Evolutionary conservation across 1,140 invertebrate species (phyloP).

Genomic region (Pseudomyrmex cubaensis): DNA sequence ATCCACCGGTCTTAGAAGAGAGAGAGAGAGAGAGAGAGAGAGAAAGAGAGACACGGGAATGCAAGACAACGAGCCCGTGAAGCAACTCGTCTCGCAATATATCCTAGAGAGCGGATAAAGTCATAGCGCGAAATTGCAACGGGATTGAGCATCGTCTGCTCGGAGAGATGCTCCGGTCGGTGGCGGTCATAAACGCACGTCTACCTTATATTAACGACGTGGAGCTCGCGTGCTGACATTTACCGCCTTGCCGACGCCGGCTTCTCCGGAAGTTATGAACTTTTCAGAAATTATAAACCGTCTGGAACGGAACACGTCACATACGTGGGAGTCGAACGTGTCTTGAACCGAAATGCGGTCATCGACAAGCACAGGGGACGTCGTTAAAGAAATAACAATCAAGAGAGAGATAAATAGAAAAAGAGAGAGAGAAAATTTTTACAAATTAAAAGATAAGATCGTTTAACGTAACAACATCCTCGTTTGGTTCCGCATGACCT

Average conservation of each 20-base stretch:
- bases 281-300: constrained; percentile 66
- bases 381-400: constrained; percentile 6
- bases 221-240: constrained; percentile 60
- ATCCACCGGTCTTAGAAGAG: too few relatives aligned
- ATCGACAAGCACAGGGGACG: background rate
- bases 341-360: constrained; percentile 12
- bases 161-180: background rate
- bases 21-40: too few relatives aligned
- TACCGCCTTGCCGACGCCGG: constrained; percentile 58
- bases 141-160: constrained; percentile 27
- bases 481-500: too few relatives aligned
- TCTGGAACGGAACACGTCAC: background rate
- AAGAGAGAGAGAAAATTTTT: background rate
- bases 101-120: constrained; percentile 30
- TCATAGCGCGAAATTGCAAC: constrained; percentile 40
- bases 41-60: background rate
- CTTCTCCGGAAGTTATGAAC: constrained; percentile 65
- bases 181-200: constrained; percentile 62
- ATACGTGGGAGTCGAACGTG: background rate
- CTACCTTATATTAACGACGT: constrained; percentile 63
- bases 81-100: constrained; percentile 4
- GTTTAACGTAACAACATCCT: too few relatives aligned
- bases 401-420: background rate
- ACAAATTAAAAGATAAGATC: too few relatives aligned
- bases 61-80: constrained; percentile 10